A percentile compares a stretch with the other conserved stretches of the same genome.
These are phyloP conservation scores for Enhydra lutris DNA, from an alignment of 2,113 vertebrate species.

Conservation along the genomic window DNA sequence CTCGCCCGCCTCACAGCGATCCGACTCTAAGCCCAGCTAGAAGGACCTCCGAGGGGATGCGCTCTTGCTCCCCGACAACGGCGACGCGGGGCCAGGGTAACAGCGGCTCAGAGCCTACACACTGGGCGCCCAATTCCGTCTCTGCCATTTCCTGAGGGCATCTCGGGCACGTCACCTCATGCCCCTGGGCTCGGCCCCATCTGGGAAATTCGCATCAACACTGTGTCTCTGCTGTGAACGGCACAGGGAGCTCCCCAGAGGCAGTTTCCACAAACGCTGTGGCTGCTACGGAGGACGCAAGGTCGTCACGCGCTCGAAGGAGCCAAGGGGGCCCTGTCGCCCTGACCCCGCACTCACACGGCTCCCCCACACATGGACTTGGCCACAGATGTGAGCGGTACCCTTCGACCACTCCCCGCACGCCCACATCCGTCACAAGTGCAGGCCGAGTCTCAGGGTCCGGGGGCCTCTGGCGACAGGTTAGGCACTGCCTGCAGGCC, in stretches of 20 bases:
- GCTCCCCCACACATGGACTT: neutral
- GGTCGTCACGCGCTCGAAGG: neutral
- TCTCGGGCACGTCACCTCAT: neutral
- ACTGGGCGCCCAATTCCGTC: neutral
- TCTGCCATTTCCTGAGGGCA: neutral
- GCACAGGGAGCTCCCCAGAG: neutral
- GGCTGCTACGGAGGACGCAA: rapidly evolving
- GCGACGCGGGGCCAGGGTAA: neutral
- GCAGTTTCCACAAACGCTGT: neutral
- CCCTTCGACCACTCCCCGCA: neutral
- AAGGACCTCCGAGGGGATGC: neutral
- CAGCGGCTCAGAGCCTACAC: neutral
- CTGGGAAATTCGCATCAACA: neutral
- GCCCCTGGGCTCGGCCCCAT: neutral
- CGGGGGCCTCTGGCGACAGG: neutral
- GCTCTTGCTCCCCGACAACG: neutral
- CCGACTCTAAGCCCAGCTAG: neutral
- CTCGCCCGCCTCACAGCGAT: neutral
- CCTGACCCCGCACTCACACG: neutral
- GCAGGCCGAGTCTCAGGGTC: neutral
- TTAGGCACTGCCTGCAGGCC: too few relatives aligned
- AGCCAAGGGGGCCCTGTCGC: too few relatives aligned
- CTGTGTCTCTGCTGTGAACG: too few relatives aligned
- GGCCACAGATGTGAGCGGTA: too few relatives aligned
- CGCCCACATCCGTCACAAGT: neutral